These are phyloP conservation scores for Vimba vimba DNA, from an alignment of 2,113 vertebrate genomes.

Conservation along the genomic window DNA sequence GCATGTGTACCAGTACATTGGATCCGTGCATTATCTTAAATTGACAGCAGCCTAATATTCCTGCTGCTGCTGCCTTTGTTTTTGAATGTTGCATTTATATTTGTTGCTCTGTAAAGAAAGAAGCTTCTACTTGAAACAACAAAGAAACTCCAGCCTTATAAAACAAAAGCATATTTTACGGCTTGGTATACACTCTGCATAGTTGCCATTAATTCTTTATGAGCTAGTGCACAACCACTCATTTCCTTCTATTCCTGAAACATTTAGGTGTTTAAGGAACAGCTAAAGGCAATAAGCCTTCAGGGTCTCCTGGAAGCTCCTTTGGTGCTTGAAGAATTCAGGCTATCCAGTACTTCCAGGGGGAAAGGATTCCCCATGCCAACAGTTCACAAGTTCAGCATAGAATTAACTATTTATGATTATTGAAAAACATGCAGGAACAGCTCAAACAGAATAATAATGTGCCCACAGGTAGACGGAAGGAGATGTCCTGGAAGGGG, in stretches of 20 bases:
- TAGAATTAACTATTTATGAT: slow-evolving; percentile 71
- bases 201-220: slow-evolving; percentile 70
- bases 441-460: neutral
- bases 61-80: no score
- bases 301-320: neutral
- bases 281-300: slow-evolving; percentile 51
- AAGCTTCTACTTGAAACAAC: neutral
- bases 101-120: neutral
- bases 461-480: neutral
- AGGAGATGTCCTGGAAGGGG: neutral
- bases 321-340: neutral
- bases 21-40: no score
- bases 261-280: slow-evolving; percentile 48
- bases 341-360: slow-evolving; percentile 6
- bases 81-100: no score
- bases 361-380: slow-evolving; percentile 25
- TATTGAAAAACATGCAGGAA: slow-evolving; percentile 60
- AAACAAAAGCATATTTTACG: neutral
- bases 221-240: slow-evolving; percentile 52
- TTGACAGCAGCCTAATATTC: no score
- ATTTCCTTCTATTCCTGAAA: slow-evolving; percentile 52
- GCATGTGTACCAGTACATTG: no score
- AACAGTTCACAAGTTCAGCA: slow-evolving; percentile 68
- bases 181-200: slow-evolving; percentile 52
- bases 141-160: neutral